Conservation (phyloP, 2,888 invertebrate genomes). For the Auanema freiburgensis region DNA sequence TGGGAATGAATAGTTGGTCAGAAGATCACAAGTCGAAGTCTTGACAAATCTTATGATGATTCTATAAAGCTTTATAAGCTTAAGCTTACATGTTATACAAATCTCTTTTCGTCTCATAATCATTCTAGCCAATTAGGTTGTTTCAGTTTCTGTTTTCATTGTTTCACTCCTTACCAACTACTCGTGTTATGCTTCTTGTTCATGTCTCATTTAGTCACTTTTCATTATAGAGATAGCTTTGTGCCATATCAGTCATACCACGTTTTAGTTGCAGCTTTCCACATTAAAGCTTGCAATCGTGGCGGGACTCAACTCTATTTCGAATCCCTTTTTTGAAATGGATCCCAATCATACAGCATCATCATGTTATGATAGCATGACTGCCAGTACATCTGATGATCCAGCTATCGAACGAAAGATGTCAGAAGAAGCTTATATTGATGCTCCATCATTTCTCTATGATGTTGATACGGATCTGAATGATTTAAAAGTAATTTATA, state of each 20-base stretch:
- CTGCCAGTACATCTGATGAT: constrained; percentile 34
- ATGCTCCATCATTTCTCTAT: constrained; percentile 57
- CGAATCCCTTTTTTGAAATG: constrained; percentile 44
- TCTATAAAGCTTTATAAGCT: too few species aligned
- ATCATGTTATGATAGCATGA: constrained; percentile 36
- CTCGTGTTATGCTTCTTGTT: too few species aligned
- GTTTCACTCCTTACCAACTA: not conserved
- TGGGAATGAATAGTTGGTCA: too few species aligned
- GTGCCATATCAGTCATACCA: too few species aligned
- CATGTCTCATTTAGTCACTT: too few species aligned
- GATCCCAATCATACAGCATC: constrained; percentile 28
- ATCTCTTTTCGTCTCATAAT: not conserved
- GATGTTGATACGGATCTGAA: constrained; percentile 54
- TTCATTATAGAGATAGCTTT: too few species aligned
- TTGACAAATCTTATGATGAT: too few species aligned
- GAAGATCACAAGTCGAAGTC: too few species aligned
- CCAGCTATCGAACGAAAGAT: constrained; percentile 1
- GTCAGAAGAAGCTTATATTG: constrained; percentile 31
- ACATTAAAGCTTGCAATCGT: constrained; percentile 1
- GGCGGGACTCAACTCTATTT: constrained; percentile 30
- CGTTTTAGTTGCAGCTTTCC: too few species aligned
- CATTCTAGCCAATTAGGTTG: not conserved
- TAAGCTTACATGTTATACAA: too few species aligned
- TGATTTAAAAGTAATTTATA: constrained; percentile 36
- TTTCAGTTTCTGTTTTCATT: not conserved